Conservation (phyloP, 2,888 invertebrate genomes). For the Ectemnius lituratus region DNA sequence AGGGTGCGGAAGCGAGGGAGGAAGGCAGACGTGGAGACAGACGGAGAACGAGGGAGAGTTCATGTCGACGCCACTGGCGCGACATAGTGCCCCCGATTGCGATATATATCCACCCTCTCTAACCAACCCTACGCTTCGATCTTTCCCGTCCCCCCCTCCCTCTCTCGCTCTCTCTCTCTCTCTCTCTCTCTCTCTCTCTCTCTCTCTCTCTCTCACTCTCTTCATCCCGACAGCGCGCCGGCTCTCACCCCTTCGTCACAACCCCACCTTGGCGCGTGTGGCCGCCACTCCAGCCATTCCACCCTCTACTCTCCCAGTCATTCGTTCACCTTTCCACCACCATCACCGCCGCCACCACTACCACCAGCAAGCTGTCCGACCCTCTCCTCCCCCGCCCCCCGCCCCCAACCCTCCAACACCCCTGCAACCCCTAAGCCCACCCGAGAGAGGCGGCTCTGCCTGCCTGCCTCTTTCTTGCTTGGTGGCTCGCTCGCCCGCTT, state of each 20-base stretch:
- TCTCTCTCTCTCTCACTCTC: neutral
- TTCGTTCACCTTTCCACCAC: too few species aligned
- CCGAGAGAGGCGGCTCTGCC: constrained; percentile 16
- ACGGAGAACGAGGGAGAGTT: constrained; percentile 40
- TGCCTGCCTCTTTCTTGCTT: constrained; percentile 39
- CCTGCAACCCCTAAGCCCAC: constrained; percentile 41
- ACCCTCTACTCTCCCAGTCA: neutral
- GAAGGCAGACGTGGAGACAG: neutral
- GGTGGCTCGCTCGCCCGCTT: constrained; percentile 9
- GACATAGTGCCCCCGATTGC: constrained; percentile 75
- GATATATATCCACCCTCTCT: constrained; percentile 68
- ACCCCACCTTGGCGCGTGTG: constrained; percentile 25
- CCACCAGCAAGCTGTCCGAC: neutral
- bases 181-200: too few species aligned
- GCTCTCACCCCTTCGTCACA: constrained; percentile 39
- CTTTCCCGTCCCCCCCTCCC: constrained; percentile 47
- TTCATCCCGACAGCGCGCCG: constrained; percentile 1
- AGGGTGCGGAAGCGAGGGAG: neutral
- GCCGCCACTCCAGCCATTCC: constrained; percentile 45
- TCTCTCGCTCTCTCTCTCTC: neutral
- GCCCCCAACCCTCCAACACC: constrained; percentile 30
- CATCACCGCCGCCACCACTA: neutral
- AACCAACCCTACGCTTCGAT: constrained; percentile 67
- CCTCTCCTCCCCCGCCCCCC: constrained; percentile 42
- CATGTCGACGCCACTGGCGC: constrained; percentile 66